Conservation (phyloP, 2,797 vertebrate species). For the Threskiornis aethiopicus region DNA sequence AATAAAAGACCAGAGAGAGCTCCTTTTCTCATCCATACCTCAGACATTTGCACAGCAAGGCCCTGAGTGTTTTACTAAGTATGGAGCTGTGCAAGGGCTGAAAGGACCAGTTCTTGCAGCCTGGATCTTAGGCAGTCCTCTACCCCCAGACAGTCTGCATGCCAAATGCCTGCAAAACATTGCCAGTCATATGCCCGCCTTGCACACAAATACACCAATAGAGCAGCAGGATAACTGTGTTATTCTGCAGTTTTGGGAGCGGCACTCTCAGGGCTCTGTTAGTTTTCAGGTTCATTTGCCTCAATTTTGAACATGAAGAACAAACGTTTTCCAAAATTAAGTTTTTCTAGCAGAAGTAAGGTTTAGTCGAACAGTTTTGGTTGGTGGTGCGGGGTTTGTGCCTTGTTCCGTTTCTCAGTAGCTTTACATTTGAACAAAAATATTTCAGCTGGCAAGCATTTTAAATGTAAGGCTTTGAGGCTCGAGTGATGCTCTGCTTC, state of each 20-base stretch:
- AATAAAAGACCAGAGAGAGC: background rate
- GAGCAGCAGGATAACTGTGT: background rate
- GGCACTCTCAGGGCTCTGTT: background rate
- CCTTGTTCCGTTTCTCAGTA: background rate
- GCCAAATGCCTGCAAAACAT: background rate
- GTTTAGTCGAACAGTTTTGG: background rate
- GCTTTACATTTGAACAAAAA: background rate
- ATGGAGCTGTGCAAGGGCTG: background rate
- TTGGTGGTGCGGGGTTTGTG: background rate
- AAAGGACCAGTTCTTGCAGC: background rate
- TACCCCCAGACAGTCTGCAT: background rate
- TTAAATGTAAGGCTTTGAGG: background rate
- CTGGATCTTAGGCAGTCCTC: background rate
- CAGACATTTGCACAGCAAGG: background rate
- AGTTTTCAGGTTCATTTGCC: background rate
- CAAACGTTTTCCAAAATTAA: background rate
- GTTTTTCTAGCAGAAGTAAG: background rate
- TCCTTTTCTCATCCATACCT: background rate
- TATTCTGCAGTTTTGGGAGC: background rate
- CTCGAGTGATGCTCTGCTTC: background rate
- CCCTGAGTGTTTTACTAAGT: background rate
- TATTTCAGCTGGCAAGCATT: background rate
- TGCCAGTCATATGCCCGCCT: background rate
- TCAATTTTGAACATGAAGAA: background rate
- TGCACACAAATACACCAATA: background rate